phyloP scores from a whole-genome alignment of 53 echinoderm and acorn worm species.

The Henricia sp. region DNA sequence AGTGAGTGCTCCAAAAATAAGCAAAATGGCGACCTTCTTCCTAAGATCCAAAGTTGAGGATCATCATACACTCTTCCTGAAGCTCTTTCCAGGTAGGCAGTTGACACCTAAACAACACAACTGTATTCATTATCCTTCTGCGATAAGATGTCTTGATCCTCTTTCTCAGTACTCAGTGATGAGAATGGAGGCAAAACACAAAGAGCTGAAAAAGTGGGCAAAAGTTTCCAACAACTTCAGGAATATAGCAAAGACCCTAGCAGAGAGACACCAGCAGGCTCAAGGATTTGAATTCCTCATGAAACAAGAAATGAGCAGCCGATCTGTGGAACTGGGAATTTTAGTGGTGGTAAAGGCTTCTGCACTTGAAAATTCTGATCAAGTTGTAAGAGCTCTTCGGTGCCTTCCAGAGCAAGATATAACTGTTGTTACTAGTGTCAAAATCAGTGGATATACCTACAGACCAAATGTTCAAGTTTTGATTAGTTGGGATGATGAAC shows the following conservation, averaged over 20 bases:
- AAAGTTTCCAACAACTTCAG: conserved; percentile 47
- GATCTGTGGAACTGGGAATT: neutral
- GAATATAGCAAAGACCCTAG: conserved; percentile 60
- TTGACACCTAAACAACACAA: conserved; percentile 71
- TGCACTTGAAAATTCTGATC: neutral
- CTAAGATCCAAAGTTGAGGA: conserved; percentile 45
- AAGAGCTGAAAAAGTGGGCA: conserved; percentile 57
- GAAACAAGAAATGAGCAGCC: conserved; percentile 25
- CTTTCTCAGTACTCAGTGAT: conserved; percentile 33
- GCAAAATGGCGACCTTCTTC: conserved; percentile 32
- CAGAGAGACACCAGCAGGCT: conserved; percentile 50
- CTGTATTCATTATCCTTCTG: conserved; percentile 45
- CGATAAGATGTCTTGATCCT: conserved; percentile 34
- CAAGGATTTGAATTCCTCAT: conserved; percentile 45
- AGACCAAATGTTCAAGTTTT: conserved; percentile 46
- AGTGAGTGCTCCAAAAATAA: conserved; percentile 43
- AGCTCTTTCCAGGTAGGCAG: conserved; percentile 56
- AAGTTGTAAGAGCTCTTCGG: neutral
- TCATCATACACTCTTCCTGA: conserved; percentile 59
- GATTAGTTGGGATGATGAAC: conserved; percentile 26
- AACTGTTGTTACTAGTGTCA: neutral
- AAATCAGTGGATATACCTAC: conserved; percentile 45
- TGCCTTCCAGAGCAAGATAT: conserved; percentile 23
- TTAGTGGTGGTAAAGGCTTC: conserved; percentile 42
- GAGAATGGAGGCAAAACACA: conserved; percentile 62